Conservation (phyloP, 2,888 invertebrate genomes). For the Pseudolycoriella hygida region DNA sequence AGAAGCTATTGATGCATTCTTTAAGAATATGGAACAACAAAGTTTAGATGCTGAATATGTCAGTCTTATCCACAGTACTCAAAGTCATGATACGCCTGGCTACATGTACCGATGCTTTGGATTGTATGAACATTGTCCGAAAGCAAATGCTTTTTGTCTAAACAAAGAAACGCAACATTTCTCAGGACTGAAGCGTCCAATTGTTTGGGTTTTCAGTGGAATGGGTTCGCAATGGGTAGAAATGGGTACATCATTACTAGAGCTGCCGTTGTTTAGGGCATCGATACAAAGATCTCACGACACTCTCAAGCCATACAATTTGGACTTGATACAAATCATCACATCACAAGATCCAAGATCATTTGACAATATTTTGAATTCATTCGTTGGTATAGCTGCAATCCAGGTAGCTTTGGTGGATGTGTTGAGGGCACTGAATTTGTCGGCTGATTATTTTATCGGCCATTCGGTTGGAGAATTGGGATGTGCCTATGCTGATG, state of each 20-base stretch:
- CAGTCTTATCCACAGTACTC: constrained; percentile 39
- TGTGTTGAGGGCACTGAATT: constrained; percentile 37
- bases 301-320: constrained; percentile 37
- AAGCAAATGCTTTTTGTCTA: constrained; percentile 20
- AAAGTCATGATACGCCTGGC: constrained; percentile 36
- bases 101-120: constrained; percentile 63
- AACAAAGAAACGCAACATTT: constrained; percentile 39
- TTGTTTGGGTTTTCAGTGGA: constrained; percentile 83
- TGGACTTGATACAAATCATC: constrained; percentile 45
- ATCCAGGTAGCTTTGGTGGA: constrained; percentile 45
- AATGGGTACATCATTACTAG: constrained; percentile 63
- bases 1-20: constrained; percentile 46
- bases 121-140: constrained; percentile 25
- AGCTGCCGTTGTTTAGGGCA: constrained; percentile 50
- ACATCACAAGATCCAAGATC: constrained; percentile 40
- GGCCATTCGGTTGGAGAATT: constrained; percentile 92
- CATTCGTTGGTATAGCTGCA: constrained; percentile 59
- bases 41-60: constrained; percentile 44
- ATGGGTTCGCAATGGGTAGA: constrained; percentile 82
- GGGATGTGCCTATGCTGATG: constrained; percentile 90
- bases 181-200: constrained; percentile 44
- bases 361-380: constrained; percentile 45
- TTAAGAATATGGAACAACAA: constrained; percentile 42
- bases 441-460: constrained; percentile 55
- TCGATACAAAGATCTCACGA: constrained; percentile 44